Evolutionary conservation across 2,113 vertebrate genomes (phyloP).

Genomic region (Maccullochella peelii): DNA sequence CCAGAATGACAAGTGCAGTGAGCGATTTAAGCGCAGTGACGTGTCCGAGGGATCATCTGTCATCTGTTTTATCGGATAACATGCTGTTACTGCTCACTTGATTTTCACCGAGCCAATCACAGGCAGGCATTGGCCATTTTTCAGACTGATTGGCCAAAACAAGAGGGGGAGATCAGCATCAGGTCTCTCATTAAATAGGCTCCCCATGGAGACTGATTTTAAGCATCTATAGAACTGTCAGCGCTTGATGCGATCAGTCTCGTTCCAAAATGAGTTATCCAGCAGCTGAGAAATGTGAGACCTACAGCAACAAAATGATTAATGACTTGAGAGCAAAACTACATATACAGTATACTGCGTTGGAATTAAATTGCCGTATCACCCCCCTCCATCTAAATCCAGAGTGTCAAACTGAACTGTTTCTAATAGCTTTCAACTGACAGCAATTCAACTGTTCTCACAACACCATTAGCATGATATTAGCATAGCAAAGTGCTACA

Average conservation of each 20-base stretch:
- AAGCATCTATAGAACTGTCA: constrained; percentile 54
- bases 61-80: constrained; percentile 39
- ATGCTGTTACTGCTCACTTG: constrained; percentile 29
- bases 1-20: constrained; percentile 57
- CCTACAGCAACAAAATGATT: constrained; percentile 67
- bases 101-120: constrained; percentile 59
- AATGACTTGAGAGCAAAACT: constrained; percentile 54
- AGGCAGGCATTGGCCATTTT: constrained; percentile 42
- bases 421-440: constrained; percentile 62
- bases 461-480: constrained; percentile 58
- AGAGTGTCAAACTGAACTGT: constrained; percentile 48
- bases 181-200: constrained; percentile 61
- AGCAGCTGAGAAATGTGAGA: constrained; percentile 59
- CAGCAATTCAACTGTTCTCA: constrained; percentile 28
- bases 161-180: constrained; percentile 27
- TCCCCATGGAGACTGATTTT: constrained; percentile 58
- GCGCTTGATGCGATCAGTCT: constrained; percentile 55
- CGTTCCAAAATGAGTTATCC: constrained; percentile 61
- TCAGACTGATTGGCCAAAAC: constrained; percentile 58
- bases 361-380: constrained; percentile 51
- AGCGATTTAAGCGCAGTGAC: constrained; percentile 43
- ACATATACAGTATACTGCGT: constrained; percentile 28
- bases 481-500: constrained; percentile 32
- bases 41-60: constrained; percentile 58
- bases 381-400: constrained; percentile 57